phyloP scores from a whole-genome alignment of 2,113 vertebrate species.

The Onychorhynchus coronatus region DNA sequence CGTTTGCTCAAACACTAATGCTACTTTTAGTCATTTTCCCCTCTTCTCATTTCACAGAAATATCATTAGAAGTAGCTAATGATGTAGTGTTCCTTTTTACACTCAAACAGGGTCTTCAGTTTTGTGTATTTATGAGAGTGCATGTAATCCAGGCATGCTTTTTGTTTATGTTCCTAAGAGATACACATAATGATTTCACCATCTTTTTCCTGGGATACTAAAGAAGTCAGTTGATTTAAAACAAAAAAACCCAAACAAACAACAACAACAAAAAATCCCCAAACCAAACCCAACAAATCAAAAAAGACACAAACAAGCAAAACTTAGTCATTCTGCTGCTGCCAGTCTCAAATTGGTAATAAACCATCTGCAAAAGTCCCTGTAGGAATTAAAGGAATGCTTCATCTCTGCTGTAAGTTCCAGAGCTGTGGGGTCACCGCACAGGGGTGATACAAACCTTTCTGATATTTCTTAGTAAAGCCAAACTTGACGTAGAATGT shows the following conservation, averaged over 20 bases:
- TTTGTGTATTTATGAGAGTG: neutral
- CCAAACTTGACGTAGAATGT: neutral
- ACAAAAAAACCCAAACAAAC: neutral
- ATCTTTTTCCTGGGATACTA: neutral
- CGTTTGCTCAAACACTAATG: conserved; percentile 37
- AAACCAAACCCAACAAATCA: neutral
- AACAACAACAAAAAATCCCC: too few relatives aligned
- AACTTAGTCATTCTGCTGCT: neutral
- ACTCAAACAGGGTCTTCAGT: conserved; percentile 42
- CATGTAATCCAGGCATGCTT: conserved; percentile 50
- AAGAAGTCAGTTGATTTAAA: neutral
- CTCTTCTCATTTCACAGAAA: neutral
- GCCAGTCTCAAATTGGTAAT: neutral
- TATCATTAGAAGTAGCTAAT: neutral
- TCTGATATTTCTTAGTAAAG: neutral
- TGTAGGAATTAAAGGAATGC: conserved; percentile 20
- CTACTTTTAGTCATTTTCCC: neutral
- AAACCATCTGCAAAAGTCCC: neutral
- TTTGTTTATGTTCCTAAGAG: neutral
- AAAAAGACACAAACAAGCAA: neutral
- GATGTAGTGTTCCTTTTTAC: conserved; percentile 49
- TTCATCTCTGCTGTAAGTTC: neutral
- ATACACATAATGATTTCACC: neutral
- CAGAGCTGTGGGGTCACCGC: neutral
- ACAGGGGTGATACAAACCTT: neutral